phyloP scores from a whole-genome alignment of 2,113 vertebrate species.

The Calyptomena viridis region DNA sequence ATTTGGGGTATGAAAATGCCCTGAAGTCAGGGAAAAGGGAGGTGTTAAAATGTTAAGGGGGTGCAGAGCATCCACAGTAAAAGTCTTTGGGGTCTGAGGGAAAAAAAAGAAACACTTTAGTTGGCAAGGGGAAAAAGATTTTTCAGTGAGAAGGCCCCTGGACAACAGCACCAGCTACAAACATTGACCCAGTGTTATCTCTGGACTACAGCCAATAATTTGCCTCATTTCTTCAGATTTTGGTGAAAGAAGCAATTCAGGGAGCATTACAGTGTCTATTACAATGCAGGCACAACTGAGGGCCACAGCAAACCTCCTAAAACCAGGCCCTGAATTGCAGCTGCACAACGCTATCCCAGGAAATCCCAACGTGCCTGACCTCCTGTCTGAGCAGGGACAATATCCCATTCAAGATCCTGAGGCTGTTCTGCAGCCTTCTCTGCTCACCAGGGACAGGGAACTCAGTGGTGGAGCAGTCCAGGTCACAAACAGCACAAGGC shows the following conservation, averaged over 20 bases:
- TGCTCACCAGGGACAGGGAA: neutral
- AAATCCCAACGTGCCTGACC: neutral
- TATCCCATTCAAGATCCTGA: neutral
- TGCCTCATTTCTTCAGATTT: constrained; percentile 22
- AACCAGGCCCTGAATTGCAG: neutral
- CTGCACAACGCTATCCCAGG: neutral
- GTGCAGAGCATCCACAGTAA: neutral
- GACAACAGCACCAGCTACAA: neutral
- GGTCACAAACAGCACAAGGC: neutral
- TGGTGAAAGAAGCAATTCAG: constrained; percentile 55
- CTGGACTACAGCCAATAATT: neutral
- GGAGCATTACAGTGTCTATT: neutral
- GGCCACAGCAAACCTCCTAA: neutral
- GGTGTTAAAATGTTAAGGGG: neutral
- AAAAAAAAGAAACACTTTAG: neutral
- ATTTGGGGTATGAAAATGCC: neutral
- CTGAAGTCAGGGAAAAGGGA: neutral
- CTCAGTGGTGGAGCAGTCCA: neutral
- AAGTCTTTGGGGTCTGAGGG: neutral
- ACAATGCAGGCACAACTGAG: neutral
- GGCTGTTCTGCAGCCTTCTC: neutral
- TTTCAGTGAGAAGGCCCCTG: neutral
- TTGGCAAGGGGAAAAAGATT: neutral
- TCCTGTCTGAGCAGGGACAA: neutral
- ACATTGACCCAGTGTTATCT: constrained; percentile 11